Evolutionary conservation across 2,113 vertebrate species (phyloP).

Genomic region (Pipa parva): DNA sequence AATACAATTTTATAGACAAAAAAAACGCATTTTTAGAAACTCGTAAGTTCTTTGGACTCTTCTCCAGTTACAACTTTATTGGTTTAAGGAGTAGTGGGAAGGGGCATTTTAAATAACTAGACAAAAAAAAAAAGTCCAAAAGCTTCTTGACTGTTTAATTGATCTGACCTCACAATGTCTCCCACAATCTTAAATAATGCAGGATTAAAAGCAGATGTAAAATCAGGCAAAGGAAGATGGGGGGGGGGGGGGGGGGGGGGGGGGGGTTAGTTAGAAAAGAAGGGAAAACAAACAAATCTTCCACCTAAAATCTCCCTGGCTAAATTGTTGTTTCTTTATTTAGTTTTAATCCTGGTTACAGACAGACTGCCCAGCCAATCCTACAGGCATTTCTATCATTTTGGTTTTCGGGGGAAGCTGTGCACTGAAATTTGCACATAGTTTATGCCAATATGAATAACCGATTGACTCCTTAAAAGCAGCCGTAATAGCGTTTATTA

Average conservation of each 20-base stretch:
- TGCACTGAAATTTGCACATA: not conserved
- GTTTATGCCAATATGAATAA: not conserved
- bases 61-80: constrained; percentile 45
- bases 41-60: constrained; percentile 47
- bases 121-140: constrained; percentile 43
- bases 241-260: too few species aligned
- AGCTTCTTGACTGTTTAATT: constrained; percentile 59
- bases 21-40: constrained; percentile 51
- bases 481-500: constrained; percentile 35
- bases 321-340: constrained; percentile 49
- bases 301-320: constrained; percentile 40
- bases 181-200: constrained; percentile 53
- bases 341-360: constrained; percentile 49
- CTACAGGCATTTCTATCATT: not conserved
- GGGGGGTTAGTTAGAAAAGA: too few species aligned
- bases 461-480: not conserved
- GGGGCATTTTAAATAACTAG: constrained; percentile 48
- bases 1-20: constrained; percentile 49
- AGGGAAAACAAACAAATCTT: constrained; percentile 4
- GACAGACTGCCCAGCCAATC: constrained; percentile 6
- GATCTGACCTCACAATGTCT: constrained; percentile 62
- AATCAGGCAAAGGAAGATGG: not conserved
- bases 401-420: too few species aligned
- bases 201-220: constrained; percentile 76
- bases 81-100: constrained; percentile 13